phyloP scores from a whole-genome alignment of 2,888 invertebrate genomes.

The Piscicola geometra region DNA sequence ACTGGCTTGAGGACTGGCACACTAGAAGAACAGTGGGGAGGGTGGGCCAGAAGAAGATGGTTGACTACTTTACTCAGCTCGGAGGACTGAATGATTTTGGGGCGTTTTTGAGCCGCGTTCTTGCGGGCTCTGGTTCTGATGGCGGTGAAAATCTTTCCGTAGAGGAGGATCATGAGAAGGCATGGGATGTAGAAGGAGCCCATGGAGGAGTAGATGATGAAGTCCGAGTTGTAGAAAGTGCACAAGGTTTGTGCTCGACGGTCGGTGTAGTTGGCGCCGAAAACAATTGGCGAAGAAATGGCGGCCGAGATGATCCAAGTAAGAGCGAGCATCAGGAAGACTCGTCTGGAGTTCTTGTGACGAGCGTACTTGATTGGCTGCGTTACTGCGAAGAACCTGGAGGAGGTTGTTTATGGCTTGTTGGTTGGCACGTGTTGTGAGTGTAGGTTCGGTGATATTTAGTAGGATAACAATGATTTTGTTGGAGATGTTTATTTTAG shows the following conservation, averaged over 20 bases:
- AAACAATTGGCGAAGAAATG: slow-evolving; percentile 90
- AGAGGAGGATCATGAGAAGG: slow-evolving; percentile 94
- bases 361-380: slow-evolving; percentile 98
- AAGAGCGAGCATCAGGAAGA: slow-evolving; percentile 86
- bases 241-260: slow-evolving; percentile 54
- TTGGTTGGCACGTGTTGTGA: too few relatives aligned
- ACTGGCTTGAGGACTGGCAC: too few relatives aligned
- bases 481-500: too few relatives aligned
- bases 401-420: too few relatives aligned
- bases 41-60: too few relatives aligned
- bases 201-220: slow-evolving; percentile 93
- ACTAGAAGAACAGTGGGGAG: too few relatives aligned
- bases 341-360: slow-evolving; percentile 80
- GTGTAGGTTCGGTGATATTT: too few relatives aligned
- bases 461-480: too few relatives aligned
- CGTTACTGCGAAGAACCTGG: slow-evolving; percentile 95
- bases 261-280: slow-evolving; percentile 72
- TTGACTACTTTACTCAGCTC: slow-evolving; percentile 45
- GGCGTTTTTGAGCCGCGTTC: slow-evolving; percentile 35
- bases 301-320: slow-evolving; percentile 93
- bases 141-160: slow-evolving; percentile 94
- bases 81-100: slow-evolving; percentile 22
- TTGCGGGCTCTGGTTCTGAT: slow-evolving; percentile 52
- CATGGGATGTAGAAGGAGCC: slow-evolving; percentile 97
- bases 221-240: slow-evolving; percentile 94